Evolutionary conservation across 2,888 invertebrate species (phyloP).

Genomic region (Acanthosoma haemorrhoidale): DNA sequence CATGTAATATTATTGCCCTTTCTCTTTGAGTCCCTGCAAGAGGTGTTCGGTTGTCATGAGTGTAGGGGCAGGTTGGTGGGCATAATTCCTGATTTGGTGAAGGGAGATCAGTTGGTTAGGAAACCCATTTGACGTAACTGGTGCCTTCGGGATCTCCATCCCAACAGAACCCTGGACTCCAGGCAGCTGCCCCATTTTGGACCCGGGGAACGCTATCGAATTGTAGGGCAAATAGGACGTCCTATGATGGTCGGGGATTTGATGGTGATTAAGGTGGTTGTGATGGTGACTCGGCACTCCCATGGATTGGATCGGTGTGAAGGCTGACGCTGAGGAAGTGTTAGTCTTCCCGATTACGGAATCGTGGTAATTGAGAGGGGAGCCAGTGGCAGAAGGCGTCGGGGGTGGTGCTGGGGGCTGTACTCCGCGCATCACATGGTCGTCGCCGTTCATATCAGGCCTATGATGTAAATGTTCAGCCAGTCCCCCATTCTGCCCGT

Average conservation of each 20-base stretch:
- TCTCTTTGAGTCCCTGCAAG: conserved; percentile 43
- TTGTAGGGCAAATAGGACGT: conserved; percentile 78
- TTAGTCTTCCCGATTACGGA: conserved; percentile 47
- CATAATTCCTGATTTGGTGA: conserved; percentile 94
- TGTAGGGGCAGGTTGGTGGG: conserved; percentile 74
- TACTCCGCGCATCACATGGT: conserved; percentile 40
- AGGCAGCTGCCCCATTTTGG: conserved; percentile 42
- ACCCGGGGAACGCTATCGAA: conserved; percentile 71
- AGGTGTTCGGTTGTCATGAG: conserved; percentile 43
- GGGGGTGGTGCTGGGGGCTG: conserved; percentile 40
- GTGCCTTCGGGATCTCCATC: conserved; percentile 48
- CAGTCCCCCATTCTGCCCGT: conserved; percentile 39
- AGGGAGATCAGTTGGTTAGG: conserved; percentile 91
- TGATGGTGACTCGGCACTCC: conserved; percentile 59
- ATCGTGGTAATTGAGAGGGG: conserved; percentile 49
- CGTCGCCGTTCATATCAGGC: conserved; percentile 43
- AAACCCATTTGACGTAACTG: conserved; percentile 63
- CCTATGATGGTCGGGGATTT: conserved; percentile 41
- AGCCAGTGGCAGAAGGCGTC: conserved; percentile 44
- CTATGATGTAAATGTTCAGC: conserved; percentile 50
- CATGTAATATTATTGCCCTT: conserved; percentile 40
- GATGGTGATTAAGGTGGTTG: conserved; percentile 50
- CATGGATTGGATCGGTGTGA: conserved; percentile 89
- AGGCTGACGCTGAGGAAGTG: conserved; percentile 74
- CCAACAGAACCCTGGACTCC: conserved; percentile 41